Evolutionary conservation across 2,113 vertebrate species (phyloP).

Genomic region (Sturnus vulgaris): DNA sequence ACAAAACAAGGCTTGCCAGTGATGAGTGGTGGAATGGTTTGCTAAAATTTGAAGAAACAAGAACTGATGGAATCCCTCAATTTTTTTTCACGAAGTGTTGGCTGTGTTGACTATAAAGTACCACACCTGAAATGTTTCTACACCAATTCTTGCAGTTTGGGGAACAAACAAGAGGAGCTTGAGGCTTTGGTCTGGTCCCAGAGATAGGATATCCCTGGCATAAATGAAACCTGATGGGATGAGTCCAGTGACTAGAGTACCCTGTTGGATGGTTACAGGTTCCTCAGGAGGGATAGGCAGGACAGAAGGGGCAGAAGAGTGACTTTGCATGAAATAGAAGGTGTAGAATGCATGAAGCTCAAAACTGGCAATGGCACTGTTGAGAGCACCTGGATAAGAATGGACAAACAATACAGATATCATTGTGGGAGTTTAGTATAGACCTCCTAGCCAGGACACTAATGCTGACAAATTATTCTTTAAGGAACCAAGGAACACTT

Average conservation of each 20-base stretch:
- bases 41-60: not conserved
- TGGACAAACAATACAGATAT: not conserved
- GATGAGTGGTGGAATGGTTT: too few species aligned
- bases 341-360: not conserved
- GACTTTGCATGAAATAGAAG: not conserved
- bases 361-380: not conserved
- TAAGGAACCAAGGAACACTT: not conserved
- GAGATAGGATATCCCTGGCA: not conserved
- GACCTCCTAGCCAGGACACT: not conserved
- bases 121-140: not conserved
- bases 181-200: not conserved
- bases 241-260: not conserved
- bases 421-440: accelerated
- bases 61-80: not conserved
- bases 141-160: accelerated
- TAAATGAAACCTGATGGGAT: not conserved
- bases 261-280: not conserved
- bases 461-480: not conserved
- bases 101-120: not conserved
- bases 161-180: not conserved
- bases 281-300: not conserved
- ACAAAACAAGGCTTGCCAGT: not conserved
- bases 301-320: not conserved
- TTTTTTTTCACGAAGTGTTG: accelerated
- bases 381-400: not conserved